Base-by-base conservation (phyloP, 2,888 invertebrate species). In the Colostygia pectinataria region DNA sequence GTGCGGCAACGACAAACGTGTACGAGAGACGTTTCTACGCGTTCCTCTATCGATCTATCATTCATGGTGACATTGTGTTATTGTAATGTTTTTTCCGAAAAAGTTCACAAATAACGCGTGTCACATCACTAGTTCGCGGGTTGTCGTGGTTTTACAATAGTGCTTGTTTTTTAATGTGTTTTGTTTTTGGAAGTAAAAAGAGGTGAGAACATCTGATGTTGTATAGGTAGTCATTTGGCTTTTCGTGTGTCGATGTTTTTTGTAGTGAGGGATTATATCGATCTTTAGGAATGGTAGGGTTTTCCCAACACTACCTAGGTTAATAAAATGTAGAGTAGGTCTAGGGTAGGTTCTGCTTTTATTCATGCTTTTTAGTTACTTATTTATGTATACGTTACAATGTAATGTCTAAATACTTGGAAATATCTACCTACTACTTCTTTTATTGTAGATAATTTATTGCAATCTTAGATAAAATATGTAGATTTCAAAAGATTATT, bases 71-170 rank as follows among this genome's bases (percentile, higher is more conserved):
- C 61, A 64, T 45, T 61, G 72, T 81, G 79, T 82, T 82, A 78
- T 80, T 81, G 74, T 77, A 66, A 69, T 77, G 77, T 83, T 85
- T 83, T 84, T 83, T 76, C 63, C 52, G 46, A 55, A 59, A 79
- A 81, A 83, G 77, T 73, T 75, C 61, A 71, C 64, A 66, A 77
- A 78, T 76, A 78, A 73, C 74, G 42, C 74, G 42, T 55, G 55
- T 66, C 58, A 50, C 55, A 56, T 44, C 45, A 52, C 49, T 63
- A 59, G 65, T 74, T 78, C 65, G 55, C 51, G 68, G 75, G 72
- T 77, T 72, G 41, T 50, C 68, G 77, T 71, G 71, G 68, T 76
- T 78, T 75, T 46, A 28, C 42, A 52, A 34, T 38, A 25, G 34
- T 42, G 52, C 27, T 42, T 15, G n/a, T n/a, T 38, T 24, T 32